Conservation (phyloP, 2,113 vertebrate genomes). For the Eptesicus fuscus region DNA sequence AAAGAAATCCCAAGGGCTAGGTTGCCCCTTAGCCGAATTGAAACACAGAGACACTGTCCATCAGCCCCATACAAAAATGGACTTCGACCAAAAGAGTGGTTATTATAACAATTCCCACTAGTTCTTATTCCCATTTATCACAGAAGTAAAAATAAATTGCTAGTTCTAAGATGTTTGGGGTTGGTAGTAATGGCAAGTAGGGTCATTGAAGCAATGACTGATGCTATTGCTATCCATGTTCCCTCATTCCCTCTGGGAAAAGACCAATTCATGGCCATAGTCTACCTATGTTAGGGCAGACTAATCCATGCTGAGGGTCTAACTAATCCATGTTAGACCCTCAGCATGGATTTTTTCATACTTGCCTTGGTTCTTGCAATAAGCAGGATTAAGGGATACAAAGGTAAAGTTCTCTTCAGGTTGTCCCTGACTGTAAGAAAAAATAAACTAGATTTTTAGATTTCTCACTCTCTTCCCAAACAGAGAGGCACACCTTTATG, state of each 20-base stretch:
- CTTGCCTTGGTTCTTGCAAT: neutral
- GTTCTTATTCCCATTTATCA: neutral
- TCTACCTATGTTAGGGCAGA: neutral
- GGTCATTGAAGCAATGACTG: neutral
- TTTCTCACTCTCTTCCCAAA: neutral
- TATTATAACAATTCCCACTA: neutral
- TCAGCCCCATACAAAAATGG: neutral
- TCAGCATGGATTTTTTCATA: neutral
- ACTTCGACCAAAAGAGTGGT: neutral
- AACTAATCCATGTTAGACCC: no score
- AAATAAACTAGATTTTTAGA: conserved; percentile 11
- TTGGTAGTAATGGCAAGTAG: neutral
- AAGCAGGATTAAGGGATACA: neutral
- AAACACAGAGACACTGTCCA: neutral
- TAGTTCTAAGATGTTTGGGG: neutral
- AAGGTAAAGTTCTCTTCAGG: neutral
- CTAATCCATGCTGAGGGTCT: no score
- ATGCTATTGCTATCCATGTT: neutral
- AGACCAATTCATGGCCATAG: neutral
- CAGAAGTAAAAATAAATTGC: neutral
- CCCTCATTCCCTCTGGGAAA: neutral
- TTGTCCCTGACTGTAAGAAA: neutral
- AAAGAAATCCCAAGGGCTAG: neutral
- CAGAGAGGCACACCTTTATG: neutral
- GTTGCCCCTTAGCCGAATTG: neutral